Percentiles rank a stretch among this genome's conserved stretches.
Evolutionary conservation across 2,797 vertebrate genomes (phyloP).

Genomic region (Sebastes nivosus): DNA sequence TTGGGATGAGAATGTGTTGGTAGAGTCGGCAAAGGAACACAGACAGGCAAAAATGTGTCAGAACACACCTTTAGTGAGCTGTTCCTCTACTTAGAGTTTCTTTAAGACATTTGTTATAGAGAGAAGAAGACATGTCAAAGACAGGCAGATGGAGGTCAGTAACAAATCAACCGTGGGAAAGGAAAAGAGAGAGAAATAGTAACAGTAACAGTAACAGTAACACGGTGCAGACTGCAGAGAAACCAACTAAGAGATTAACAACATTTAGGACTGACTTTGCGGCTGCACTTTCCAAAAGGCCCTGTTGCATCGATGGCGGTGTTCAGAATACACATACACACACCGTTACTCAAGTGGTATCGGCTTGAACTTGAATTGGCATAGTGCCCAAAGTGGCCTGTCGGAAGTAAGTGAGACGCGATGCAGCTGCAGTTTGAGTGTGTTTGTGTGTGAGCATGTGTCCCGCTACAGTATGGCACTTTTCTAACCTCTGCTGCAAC

Average conservation of each 20-base stretch:
- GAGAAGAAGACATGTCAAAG: not conserved
- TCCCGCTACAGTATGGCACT: constrained; percentile 33
- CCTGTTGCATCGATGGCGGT: not conserved
- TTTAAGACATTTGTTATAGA: not conserved
- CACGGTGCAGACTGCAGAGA: not conserved
- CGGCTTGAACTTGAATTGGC: constrained; percentile 49
- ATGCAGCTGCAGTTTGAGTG: constrained; percentile 59
- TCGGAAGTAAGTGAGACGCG: constrained; percentile 64
- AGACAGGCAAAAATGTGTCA: not conserved
- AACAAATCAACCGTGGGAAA: not conserved
- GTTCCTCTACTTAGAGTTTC: not conserved
- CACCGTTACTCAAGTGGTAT: constrained; percentile 15
- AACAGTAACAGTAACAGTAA: not conserved
- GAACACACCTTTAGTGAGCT: not conserved
- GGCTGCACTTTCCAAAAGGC: not conserved
- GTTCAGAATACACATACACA: constrained; percentile 12
- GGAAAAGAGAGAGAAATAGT: not conserved
- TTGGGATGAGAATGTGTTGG: too few relatives aligned
- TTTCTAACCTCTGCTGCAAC: constrained; percentile 43
- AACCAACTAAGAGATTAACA: not conserved
- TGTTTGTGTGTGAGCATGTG: constrained; percentile 36
- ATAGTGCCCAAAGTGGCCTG: constrained; percentile 46
- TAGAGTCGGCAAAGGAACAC: not conserved
- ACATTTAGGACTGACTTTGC: not conserved
- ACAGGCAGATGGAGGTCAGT: constrained; percentile 13